Conservation (phyloP, 92 coral and sea anemone species). For the Porites rus region DNA sequence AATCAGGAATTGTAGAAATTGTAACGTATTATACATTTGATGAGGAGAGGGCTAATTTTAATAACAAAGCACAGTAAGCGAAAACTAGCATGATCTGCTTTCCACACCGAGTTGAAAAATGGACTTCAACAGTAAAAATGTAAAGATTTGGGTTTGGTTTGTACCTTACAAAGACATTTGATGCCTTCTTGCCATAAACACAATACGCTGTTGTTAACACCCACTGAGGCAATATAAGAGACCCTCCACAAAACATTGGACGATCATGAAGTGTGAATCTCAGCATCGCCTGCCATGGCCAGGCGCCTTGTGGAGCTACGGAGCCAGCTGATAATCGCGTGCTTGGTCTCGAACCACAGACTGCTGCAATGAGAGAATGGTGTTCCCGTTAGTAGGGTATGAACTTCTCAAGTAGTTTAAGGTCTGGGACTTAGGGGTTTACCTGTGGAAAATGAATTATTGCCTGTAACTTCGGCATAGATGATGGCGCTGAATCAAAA, state of each 20-base stretch:
- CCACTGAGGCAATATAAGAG: constrained; percentile 76
- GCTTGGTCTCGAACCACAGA: constrained; percentile 72
- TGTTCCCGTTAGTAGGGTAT: not conserved
- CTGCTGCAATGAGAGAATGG: constrained; percentile 30
- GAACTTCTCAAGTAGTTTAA: not conserved
- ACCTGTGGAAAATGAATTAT: too few species aligned
- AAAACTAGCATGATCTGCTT: too few species aligned
- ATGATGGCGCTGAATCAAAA: too few species aligned
- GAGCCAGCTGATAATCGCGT: constrained; percentile 60
- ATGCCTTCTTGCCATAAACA: constrained; percentile 63
- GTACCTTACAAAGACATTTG: constrained; percentile 68
- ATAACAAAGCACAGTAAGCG: too few species aligned
- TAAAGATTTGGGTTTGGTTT: not conserved
- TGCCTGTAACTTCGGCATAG: too few species aligned
- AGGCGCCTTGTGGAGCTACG: constrained; percentile 56
- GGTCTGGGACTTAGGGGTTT: too few species aligned
- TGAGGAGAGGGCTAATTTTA: too few species aligned
- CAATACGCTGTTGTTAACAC: constrained; percentile 83
- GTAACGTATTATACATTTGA: too few species aligned
- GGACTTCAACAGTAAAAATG: too few species aligned
- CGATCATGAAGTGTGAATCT: constrained; percentile 51
- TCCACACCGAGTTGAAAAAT: too few species aligned
- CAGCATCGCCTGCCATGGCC: constrained; percentile 88
- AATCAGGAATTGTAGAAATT: too few species aligned
- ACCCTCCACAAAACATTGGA: constrained; percentile 67